These are phyloP conservation scores for Cantharis rustica DNA, from an alignment of 2,888 invertebrate genomes.

Conservation along the genomic window DNA sequence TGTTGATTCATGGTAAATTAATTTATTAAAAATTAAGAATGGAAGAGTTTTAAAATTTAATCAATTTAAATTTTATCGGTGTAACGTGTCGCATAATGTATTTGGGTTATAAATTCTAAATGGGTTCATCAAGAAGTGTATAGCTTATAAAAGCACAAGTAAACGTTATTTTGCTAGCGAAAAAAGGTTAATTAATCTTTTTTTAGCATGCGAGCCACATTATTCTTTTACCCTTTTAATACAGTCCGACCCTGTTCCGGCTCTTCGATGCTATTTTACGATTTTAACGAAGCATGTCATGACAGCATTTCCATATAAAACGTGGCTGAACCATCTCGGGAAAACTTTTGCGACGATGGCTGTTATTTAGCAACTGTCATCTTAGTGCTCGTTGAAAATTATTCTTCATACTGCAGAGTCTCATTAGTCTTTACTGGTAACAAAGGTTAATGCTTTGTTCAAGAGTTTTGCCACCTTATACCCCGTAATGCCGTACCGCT, in stretches of 20 bases:
- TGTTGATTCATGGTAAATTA: background rate
- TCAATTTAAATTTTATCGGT: background rate
- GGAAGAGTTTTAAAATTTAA: background rate
- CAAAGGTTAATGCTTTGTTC: slow-evolving; percentile 31
- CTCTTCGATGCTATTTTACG: slow-evolving; percentile 52
- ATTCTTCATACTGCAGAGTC: slow-evolving; percentile 43
- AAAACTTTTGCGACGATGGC: slow-evolving; percentile 47
- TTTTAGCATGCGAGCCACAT: slow-evolving; percentile 53
- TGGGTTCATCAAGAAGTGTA: slow-evolving; percentile 19
- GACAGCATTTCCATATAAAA: slow-evolving; percentile 47
- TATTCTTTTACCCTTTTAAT: slow-evolving; percentile 52
- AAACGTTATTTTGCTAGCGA: slow-evolving; percentile 46
- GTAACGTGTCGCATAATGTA: background rate
- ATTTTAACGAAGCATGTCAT: slow-evolving; percentile 56
- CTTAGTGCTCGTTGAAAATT: slow-evolving; percentile 40
- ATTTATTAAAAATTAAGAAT: background rate
- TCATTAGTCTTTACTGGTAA: slow-evolving; percentile 27
- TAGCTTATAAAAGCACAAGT: slow-evolving; percentile 39
- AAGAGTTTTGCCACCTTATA: slow-evolving; percentile 27
- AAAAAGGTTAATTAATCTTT: slow-evolving; percentile 54
- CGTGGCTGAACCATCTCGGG: slow-evolving; percentile 40
- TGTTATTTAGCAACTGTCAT: slow-evolving; percentile 50
- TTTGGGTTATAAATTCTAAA: slow-evolving; percentile 20
- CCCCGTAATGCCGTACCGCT: slow-evolving; percentile 4
- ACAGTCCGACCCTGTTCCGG: slow-evolving; percentile 51